Base-by-base conservation (phyloP, 2,888 invertebrate genomes). In the Tachystola acroxantha region DNA sequence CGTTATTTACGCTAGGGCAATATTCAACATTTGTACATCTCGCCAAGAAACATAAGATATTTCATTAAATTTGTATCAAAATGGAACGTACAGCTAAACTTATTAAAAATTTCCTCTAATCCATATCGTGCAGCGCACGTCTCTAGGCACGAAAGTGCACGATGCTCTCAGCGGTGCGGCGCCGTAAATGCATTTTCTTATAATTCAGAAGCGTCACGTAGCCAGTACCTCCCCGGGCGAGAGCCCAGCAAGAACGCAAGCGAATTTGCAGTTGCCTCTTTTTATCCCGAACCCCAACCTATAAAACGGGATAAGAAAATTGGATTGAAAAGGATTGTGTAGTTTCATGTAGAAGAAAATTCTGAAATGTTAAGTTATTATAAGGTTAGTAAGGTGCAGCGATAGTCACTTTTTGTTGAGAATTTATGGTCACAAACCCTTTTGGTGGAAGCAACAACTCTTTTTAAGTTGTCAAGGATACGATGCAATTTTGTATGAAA, bases 181-280 rank as follows among this genome's bases (percentile, higher is more conserved):
- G 64, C 61, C 68, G 71, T 80, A 82, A 85, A 84, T 84, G 82
- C 81, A 84, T 85, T 85, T 85, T 84, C 80, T 84, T 84, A 84
- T 84, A 85, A 82, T 81, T 79, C 82, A 80, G 76, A 64, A 72
- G 69, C 80, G 79, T 85, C 86, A 87, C 85, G 86, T 87, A 77
- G 64, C 53, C 60, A 58, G 60, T 51, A 64, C 58, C 61, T 57
- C 67, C 78, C 74, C 66, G 67, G 57, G 70, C 70, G 61, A 65
- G 65, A 69, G 55, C 64, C 61, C 57, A 57, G 65, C 67, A 68
- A 72, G 77, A 75, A 77, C 73, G 80, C 77, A 61, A 65, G 74
- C 74, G 78, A 77, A 82, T 81, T 80, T 78, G 74, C 76, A 81
- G 75, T 79, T 78, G 76, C 73, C 73, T 67, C 74, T 74, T 79